Evolutionary conservation across 2,888 invertebrate genomes (phyloP).

Genomic region (Heliconius ethilla): DNA sequence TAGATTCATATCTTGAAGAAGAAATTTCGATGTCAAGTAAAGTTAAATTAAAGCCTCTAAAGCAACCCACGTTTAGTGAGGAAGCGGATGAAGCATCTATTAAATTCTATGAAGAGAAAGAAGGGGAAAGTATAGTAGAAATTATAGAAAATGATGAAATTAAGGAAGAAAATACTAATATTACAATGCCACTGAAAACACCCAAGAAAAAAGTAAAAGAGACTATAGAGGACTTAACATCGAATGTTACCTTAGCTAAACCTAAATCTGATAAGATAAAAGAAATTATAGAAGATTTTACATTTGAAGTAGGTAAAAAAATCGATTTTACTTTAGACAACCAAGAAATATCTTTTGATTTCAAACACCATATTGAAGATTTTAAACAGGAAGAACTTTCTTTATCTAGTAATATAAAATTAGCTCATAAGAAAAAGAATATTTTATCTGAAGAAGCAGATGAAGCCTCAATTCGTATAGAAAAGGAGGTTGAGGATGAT

Average conservation of each 20-base stretch:
- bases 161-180: constrained; percentile 66
- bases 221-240: constrained; percentile 66
- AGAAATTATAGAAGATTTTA: constrained; percentile 82
- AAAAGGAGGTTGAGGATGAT: constrained; percentile 84
- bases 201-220: constrained; percentile 60
- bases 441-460: constrained; percentile 86
- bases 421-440: constrained; percentile 84
- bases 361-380: constrained; percentile 67
- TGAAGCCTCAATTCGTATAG: constrained; percentile 85
- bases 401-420: constrained; percentile 86
- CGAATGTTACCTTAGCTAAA: constrained; percentile 63
- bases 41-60: constrained; percentile 88
- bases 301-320: constrained; percentile 86
- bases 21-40: constrained; percentile 93
- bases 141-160: constrained; percentile 75
- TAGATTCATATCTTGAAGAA: constrained; percentile 93
- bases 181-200: constrained; percentile 68
- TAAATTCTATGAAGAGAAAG: constrained; percentile 79
- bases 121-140: constrained; percentile 70
- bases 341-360: constrained; percentile 81
- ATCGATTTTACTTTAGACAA: constrained; percentile 85
- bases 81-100: constrained; percentile 90
- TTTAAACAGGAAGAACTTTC: constrained; percentile 88
- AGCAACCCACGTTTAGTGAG: constrained; percentile 88
- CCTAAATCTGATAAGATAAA: constrained; percentile 70